A percentile compares a stretch with the other conserved stretches of the same genome.
phyloP scores from a whole-genome alignment of 2,888 invertebrate genomes.

The Platerodrilus igneus region DNA sequence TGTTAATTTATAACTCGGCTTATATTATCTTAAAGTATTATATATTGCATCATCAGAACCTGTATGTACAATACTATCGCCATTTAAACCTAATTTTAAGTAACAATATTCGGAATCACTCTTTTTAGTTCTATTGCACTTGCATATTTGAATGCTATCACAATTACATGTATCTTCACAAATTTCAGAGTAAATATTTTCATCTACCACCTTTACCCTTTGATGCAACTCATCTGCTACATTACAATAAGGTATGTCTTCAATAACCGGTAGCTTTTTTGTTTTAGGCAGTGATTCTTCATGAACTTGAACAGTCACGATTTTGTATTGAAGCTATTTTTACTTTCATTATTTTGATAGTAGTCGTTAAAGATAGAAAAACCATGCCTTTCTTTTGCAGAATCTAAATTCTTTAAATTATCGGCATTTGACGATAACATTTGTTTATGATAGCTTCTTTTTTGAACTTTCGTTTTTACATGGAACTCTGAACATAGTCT shows the following conservation, averaged over 20 bases:
- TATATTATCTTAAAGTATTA: conserved; percentile 41
- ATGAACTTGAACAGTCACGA: conserved; percentile 49
- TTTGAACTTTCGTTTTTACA: conserved; percentile 59
- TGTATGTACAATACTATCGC: conserved; percentile 46
- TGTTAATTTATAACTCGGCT: no score
- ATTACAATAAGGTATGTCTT: conserved; percentile 66
- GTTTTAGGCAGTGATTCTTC: conserved; percentile 52
- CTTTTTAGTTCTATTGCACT: conserved; percentile 35
- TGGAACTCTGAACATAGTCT: conserved; percentile 67
- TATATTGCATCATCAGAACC: conserved; percentile 47
- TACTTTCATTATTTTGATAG: conserved; percentile 10
- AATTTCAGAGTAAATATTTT: conserved; percentile 69
- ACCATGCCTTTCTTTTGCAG: conserved; percentile 12
- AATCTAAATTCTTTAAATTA: conserved; percentile 24
- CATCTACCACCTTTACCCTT: conserved; percentile 45
- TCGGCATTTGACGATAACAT: conserved; percentile 26
- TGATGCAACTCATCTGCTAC: conserved; percentile 60
- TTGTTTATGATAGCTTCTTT: conserved; percentile 32
- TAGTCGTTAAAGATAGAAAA: conserved; percentile 25
- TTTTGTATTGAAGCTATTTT: conserved; percentile 26
- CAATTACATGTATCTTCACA: conserved; percentile 44
- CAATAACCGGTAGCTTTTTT: conserved; percentile 53
- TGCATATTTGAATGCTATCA: conserved; percentile 35
- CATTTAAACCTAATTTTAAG: conserved; percentile 43
- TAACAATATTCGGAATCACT: conserved; percentile 40